phyloP scores from a whole-genome alignment of 2,113 vertebrate species.

The Sus scrofa region T2T-Sscrofa CM000820.6:76385501-76386000 shows the following conservation, averaged over 20 bases:
- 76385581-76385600: constrained; percentile 65
- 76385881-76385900: constrained; percentile 80
- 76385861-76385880: constrained; percentile 74
- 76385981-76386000: constrained; percentile 72
- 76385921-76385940: constrained; percentile 81
- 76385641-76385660: constrained; percentile 48
- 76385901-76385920: constrained; percentile 62
- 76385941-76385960: constrained; percentile 70
- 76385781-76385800: constrained; percentile 70
- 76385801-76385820: constrained; percentile 54
- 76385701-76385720: constrained; percentile 45
- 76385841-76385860: constrained; percentile 75
- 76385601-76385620: constrained; percentile 24
- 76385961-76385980: constrained; percentile 82
- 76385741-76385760: constrained; percentile 56
- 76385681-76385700: constrained; percentile 56
- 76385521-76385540: constrained; percentile 56
- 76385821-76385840: constrained; percentile 77
- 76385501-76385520: constrained; percentile 60
- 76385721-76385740: constrained; percentile 28
- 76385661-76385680: constrained; percentile 55
- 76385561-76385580: constrained; percentile 63
- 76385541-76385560: constrained; percentile 62
- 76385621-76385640: constrained; percentile 11
- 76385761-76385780: constrained; percentile 65